Percentiles rank a stretch among this genome's conserved stretches.
Evolutionary conservation across 2,888 invertebrate species (phyloP).

Genomic region (Meghimatium bilineatum): DNA sequence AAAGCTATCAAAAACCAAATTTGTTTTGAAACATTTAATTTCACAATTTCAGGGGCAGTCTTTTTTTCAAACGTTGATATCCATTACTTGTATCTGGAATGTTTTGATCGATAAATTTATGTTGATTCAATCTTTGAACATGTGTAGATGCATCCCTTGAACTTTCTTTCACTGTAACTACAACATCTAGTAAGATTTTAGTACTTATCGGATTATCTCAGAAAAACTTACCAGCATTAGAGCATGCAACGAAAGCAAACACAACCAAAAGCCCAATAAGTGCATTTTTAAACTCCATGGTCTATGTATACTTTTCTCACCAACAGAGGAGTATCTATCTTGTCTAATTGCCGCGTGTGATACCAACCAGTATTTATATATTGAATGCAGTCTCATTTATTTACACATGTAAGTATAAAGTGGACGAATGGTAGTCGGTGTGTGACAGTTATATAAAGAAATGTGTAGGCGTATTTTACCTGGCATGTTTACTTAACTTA

Average conservation of each 20-base stretch:
- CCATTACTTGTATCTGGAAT: too few relatives aligned
- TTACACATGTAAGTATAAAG: background rate
- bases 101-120: too few relatives aligned
- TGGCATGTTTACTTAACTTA: background rate
- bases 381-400: background rate
- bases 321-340: background rate
- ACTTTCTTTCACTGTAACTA: too few relatives aligned
- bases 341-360: background rate
- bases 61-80: too few relatives aligned
- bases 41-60: too few relatives aligned
- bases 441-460: background rate
- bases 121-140: too few relatives aligned
- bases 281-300: background rate
- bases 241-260: background rate
- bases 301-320: background rate
- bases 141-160: too few relatives aligned
- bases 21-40: too few relatives aligned
- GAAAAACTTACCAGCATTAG: constrained; percentile 1
- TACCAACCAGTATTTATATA: background rate
- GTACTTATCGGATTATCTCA: background rate
- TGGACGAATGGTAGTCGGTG: background rate
- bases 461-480: background rate
- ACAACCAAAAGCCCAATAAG: background rate
- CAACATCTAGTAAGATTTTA: too few relatives aligned
- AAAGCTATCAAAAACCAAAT: too few relatives aligned